Evolutionary conservation across 2,888 invertebrate genomes (phyloP), one percentile per base, ranked within the genome.

Genomic region (Lobophora halterata): DNA sequence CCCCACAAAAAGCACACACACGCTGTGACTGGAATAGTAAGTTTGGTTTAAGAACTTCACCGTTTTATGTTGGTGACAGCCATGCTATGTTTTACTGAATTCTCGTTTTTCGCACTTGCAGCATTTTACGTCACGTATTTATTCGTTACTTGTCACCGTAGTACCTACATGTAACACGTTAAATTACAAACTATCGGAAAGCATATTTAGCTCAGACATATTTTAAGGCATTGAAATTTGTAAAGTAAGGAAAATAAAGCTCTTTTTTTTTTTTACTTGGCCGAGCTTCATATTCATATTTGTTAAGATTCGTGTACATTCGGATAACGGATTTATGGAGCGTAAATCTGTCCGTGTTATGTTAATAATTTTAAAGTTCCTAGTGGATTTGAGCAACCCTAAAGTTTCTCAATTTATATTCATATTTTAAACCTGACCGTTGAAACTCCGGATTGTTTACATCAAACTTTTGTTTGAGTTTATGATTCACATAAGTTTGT

Each of bases 321-420:
- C 3, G 5, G 18, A 18, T 38, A 40, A 62, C 52, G 57, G 57
- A 67, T 62, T 67, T 65, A 65, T 56, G 46, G 41, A 45, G 44
- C 60, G 55, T 64, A 64, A 70, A 71, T 71, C 57, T 49, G 52
- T 60, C 50, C 60, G 58, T 64, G 59, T 65, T 64, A 60, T 67
- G 71, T 74, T 79, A 76, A 77, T 79, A 70, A 79, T 78, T 79
- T 81, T 76, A 80, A 77, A 79, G 78, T 78, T 76, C 55, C 55
- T 49, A 32, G 51, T 66, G 66, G 66, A 79, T 76, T 74, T 71
- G 60, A 73, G 66, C 70, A 68, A 71, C 77, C 78, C 76, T 55
- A 75, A 83, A 83, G 68, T 83, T 83, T 79, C 64, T 57, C 76
- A 78, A 83, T 82, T 79, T 81, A 79, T 83, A 83, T 83, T 82